Evolutionary conservation across 1,140 invertebrate genomes (phyloP).

Genomic region (Ooceraea biroi): DNA sequence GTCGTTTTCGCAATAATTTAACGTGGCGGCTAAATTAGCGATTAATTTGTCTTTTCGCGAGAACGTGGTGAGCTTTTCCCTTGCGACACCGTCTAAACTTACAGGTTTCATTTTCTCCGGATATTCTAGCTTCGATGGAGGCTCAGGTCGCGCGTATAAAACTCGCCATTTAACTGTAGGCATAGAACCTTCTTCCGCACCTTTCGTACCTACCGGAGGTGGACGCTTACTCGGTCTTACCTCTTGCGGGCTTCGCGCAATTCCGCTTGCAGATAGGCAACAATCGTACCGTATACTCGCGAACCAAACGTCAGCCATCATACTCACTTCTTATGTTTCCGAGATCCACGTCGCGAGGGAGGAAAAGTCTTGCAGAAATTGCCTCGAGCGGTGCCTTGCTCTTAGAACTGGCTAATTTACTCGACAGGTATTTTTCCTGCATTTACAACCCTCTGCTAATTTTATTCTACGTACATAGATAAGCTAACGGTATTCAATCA

Average conservation of each 20-base stretch:
- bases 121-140: conserved; percentile 29
- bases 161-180: conserved; percentile 40
- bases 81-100: not conserved
- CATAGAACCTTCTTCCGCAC: conserved; percentile 43
- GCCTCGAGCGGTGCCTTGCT: conserved; percentile 16
- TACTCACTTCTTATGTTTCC: conserved; percentile 60
- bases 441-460: conserved; percentile 10
- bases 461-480: conserved; percentile 16
- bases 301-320: conserved; percentile 56
- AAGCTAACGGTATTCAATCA: not conserved
- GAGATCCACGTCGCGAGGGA: conserved; percentile 45
- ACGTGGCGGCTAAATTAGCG: not conserved
- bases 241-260: conserved; percentile 30
- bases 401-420: conserved; percentile 34
- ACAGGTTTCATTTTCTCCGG: conserved; percentile 31
- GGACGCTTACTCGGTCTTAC: conserved; percentile 25
- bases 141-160: conserved; percentile 36
- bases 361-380: conserved; percentile 29
- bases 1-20: not conserved
- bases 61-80: not conserved
- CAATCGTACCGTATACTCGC: conserved; percentile 51
- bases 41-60: not conserved
- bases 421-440: conserved; percentile 35
- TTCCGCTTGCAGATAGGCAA: conserved; percentile 43
- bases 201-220: conserved; percentile 18